Evolutionary conservation across 2,113 vertebrate species (phyloP), one percentile per base, ranked within the genome.

Genomic region (Triplophysa rosa): DNA sequence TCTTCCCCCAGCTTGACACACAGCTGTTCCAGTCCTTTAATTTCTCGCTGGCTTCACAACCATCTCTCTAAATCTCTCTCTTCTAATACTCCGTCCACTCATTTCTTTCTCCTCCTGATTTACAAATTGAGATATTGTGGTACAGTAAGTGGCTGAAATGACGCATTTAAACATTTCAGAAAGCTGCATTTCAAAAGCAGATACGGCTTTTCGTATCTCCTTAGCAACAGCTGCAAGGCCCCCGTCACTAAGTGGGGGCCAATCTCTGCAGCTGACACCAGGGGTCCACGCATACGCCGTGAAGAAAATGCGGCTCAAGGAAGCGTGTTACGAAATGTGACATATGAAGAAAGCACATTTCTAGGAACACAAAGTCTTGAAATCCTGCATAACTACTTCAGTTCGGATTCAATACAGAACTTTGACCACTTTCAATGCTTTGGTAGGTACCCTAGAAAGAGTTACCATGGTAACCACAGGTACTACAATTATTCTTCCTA

Each of bases 151-250:
- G 29, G 33, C 70, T 61, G 70, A 72, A 33, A 72, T 58, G n/a
- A 61, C n/a, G 17, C 23, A 49, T 76, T 65, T n/a, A 63, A 47
- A 63, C 17, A 13, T 26, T 19, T n/a, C 40, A 47, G 4, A 63
- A 63, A 63, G 26, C 33, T 37, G 5, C 8, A 62, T 62, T 58
- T 58, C n/a, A n/a, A 58, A 58, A 56, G 11, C 6, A 23, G 40
- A 33, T 72, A 40, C 21, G 7, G 2, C n/a, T 19, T n/a, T 58
- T 58, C 63, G 61, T 47, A 75, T 83, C 59, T 42, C 80, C 75
- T 64, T 81, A 74, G 75, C 67, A 84, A 84, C 82, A 71, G 73
- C 77, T 81, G 62, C 70, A 69, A 14, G 52, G 73, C 26, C 24
- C 68, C 47, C 19, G 29, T 8, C 52, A 9, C 52, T 8, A 61